Evolutionary conservation across 2,888 invertebrate genomes (phyloP).

Genomic region (Pristionchus japonicus): DNA sequence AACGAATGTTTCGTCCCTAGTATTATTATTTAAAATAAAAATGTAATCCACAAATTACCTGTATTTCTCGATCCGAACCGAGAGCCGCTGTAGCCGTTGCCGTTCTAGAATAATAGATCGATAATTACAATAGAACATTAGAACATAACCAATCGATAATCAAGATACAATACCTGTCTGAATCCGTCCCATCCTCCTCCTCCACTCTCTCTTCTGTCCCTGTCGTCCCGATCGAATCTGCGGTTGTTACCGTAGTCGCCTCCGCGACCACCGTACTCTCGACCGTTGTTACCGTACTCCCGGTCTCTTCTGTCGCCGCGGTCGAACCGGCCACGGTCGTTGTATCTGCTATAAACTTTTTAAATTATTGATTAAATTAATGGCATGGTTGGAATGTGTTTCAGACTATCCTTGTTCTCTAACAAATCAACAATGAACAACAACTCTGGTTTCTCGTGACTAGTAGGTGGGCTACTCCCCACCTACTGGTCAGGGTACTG

Average conservation of each 20-base stretch:
- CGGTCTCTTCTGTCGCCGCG: slow-evolving; percentile 21
- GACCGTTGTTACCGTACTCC: not conserved
- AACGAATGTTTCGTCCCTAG: not conserved
- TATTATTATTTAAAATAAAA: not conserved
- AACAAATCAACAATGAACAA: not conserved
- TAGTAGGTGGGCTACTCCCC: too few species aligned
- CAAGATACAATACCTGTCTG: not conserved
- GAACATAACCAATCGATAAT: not conserved
- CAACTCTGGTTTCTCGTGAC: too few species aligned
- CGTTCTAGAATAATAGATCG: not conserved
- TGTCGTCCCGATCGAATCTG: not conserved
- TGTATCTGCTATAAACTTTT: not conserved
- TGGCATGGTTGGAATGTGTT: not conserved
- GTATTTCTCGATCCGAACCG: not conserved
- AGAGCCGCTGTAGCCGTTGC: not conserved
- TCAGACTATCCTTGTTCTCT: not conserved
- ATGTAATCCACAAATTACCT: not conserved
- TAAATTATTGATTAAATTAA: not conserved
- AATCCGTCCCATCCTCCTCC: slow-evolving; percentile 44
- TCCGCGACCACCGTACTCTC: not conserved
- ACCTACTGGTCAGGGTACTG: too few species aligned
- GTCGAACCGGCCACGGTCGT: not conserved
- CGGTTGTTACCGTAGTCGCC: not conserved
- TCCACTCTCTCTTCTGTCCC: not conserved
- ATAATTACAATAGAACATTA: too few species aligned